Evolutionary conservation across 2,888 invertebrate genomes (phyloP).

Genomic region (Nasonovia ribisnigri): DNA sequence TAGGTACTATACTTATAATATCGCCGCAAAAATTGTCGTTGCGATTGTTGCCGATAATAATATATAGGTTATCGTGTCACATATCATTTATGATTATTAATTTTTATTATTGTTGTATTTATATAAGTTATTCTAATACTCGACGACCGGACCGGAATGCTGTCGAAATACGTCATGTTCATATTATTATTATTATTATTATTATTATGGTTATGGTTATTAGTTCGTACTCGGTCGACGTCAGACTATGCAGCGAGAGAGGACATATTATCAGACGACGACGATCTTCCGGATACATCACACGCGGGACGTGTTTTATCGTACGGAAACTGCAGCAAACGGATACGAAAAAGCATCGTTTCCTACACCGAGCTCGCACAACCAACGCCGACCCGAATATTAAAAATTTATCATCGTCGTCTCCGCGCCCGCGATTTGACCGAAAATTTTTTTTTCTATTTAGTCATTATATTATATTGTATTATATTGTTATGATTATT

Average conservation of each 20-base stretch:
- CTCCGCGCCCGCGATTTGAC: neutral
- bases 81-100: neutral
- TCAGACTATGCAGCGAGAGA: neutral
- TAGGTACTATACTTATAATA: neutral
- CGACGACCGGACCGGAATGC: neutral
- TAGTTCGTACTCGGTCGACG: neutral
- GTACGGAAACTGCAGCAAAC: neutral
- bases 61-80: neutral
- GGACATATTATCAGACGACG: slow-evolving; percentile 4
- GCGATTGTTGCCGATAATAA: neutral
- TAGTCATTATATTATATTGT: neutral
- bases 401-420: neutral
- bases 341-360: neutral
- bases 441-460: slow-evolving; percentile 1
- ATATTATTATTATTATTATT: neutral
- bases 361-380: neutral
- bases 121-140: neutral
- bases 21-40: neutral
- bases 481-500: slow-evolving; percentile 6
- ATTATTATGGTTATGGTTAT: neutral
- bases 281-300: neutral
- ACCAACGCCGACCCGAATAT: neutral
- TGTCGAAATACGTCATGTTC: neutral
- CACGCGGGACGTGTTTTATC: neutral
- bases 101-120: neutral